These are phyloP conservation scores for Meteorus sp. DNA, from an alignment of 1,140 invertebrate genomes.

Conservation along the genomic window DNA sequence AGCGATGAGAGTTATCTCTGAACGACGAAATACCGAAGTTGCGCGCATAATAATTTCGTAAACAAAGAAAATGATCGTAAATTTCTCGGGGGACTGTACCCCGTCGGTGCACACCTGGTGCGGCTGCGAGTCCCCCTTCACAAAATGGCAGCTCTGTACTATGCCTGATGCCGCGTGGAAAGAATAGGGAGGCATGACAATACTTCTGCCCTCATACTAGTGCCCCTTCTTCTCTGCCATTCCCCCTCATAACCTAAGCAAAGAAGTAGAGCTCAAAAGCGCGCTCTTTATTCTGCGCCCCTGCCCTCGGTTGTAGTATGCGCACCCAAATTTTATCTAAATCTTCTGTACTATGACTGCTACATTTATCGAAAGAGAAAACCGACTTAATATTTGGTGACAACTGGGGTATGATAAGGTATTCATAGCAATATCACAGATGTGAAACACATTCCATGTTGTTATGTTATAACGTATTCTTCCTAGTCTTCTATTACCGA, in stretches of 20 bases:
- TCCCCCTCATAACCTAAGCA: not conserved
- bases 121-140: conserved; percentile 46
- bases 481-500: too few species aligned
- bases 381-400: too few species aligned
- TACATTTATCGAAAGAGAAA: not conserved
- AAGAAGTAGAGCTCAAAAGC: too few species aligned
- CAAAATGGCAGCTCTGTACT: conserved; percentile 55
- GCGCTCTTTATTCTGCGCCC: not conserved
- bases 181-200: conserved; percentile 51
- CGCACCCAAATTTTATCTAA: not conserved
- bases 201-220: conserved; percentile 40
- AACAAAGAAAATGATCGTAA: conserved; percentile 46
- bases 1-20: not conserved
- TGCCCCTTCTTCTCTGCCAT: too few species aligned
- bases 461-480: too few species aligned
- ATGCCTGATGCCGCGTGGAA: conserved; percentile 25
- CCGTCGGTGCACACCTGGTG: conserved; percentile 52
- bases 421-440: too few species aligned
- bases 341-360: too few species aligned
- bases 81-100: conserved; percentile 56
- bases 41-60: conserved; percentile 17
- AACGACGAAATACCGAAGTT: too few species aligned
- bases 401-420: too few species aligned
- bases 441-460: too few species aligned
- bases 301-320: not conserved